Conservation (phyloP, 2,888 invertebrate genomes). For the Chrysolina oricalcia region DNA sequence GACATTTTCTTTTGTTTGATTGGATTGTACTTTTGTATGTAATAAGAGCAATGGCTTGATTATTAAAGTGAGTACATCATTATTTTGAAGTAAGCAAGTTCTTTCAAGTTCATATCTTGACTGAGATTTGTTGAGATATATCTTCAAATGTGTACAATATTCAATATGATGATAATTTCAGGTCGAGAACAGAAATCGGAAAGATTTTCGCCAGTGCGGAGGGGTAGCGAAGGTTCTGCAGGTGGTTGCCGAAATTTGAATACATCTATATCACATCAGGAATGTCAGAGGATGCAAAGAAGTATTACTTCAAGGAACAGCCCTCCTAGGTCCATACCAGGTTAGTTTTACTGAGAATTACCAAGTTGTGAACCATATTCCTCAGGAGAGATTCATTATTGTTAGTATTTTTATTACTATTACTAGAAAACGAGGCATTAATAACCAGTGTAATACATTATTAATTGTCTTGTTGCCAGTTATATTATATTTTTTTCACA, state of each 20-base stretch:
- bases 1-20: no score
- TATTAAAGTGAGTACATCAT: no score
- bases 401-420: no score
- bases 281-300: slow-evolving; percentile 85
- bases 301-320: slow-evolving; percentile 71
- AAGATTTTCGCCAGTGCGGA: slow-evolving; percentile 91
- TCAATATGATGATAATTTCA: slow-evolving; percentile 57
- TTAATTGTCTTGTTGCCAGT: no score
- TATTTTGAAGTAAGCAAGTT: no score
- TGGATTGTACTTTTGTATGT: no score
- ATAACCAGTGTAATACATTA: no score
- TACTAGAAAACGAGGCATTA: no score
- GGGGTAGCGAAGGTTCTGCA: slow-evolving; percentile 86
- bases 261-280: slow-evolving; percentile 82
- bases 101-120: background rate
- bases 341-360: slow-evolving; percentile 62
- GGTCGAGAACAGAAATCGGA: slow-evolving; percentile 79
- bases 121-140: background rate
- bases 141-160: background rate
- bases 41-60: no score
- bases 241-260: slow-evolving; percentile 74
- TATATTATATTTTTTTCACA: no score
- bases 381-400: no score
- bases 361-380: background rate
- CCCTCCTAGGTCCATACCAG: slow-evolving; percentile 76